These are phyloP conservation scores for Epizoanthus ramosus DNA, from an alignment of 92 coral and sea anemone genomes.

Conservation along the genomic window DNA sequence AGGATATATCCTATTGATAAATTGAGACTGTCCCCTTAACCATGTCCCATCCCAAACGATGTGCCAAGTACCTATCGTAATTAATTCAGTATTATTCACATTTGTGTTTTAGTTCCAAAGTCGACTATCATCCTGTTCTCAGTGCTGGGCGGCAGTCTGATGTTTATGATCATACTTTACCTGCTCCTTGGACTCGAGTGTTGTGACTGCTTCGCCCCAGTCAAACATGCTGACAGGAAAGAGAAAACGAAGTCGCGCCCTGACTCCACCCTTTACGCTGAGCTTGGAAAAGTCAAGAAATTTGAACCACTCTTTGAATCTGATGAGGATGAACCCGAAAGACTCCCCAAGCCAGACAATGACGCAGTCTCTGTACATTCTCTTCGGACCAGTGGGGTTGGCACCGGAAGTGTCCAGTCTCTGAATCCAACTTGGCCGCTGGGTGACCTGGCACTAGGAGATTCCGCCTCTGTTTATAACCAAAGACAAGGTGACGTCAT, in stretches of 20 bases:
- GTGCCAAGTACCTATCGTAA: background rate
- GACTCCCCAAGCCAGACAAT: background rate
- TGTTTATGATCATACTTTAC: conserved; percentile 16
- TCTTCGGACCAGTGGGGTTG: conserved; percentile 23
- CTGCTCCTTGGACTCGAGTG: conserved; percentile 18
- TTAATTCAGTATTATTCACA: background rate
- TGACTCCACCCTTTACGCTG: conserved; percentile 8
- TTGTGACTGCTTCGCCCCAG: background rate
- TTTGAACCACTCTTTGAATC: conserved; percentile 37
- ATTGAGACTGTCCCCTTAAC: too few species aligned
- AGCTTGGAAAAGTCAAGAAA: conserved; percentile 10
- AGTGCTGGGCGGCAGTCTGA: conserved; percentile 16
- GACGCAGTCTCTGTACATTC: conserved; percentile 11
- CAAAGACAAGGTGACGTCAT: background rate
- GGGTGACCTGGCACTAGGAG: conserved; percentile 39
- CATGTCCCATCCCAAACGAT: too few species aligned
- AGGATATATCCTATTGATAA: too few species aligned
- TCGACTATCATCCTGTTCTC: conserved; percentile 23
- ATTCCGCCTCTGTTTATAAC: conserved; percentile 25
- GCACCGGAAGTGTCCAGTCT: conserved; percentile 20
- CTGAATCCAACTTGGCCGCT: conserved; percentile 14
- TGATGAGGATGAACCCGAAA: conserved; percentile 18
- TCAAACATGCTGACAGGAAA: background rate
- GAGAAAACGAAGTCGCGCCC: conserved; percentile 8
- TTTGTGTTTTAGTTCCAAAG: conserved; percentile 30